Base-by-base conservation (phyloP, 92 coral and sea anemone species). In the Paragorgia papillata region DNA sequence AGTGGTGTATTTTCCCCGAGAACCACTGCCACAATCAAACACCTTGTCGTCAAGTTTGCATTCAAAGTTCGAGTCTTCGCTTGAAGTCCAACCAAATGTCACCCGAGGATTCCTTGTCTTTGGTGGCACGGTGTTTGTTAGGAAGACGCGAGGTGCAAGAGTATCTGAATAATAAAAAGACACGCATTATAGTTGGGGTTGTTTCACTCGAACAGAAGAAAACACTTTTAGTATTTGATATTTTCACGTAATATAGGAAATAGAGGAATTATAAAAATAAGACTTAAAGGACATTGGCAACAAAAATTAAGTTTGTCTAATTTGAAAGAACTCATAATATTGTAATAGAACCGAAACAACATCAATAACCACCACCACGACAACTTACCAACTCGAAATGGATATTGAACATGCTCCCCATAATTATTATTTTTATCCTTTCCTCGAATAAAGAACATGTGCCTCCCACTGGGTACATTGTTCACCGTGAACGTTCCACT, bases 21-120 rank as follows among this genome's bases (percentile, higher is more conserved):
- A 28, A 18, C 78, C 78, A 7, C 62, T 49, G 17, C 78, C 78
- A 51, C 78, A 71, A 55, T 71, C 76, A 29, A 50, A 37, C 7
- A 15, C 34, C 5, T 21, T 29, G 20, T 28, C 76, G 20, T 69
- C 37, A 26, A 69, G 43, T 33, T 26, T 51, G 22, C 76, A 69
- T 50, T 69, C 61, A 32, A 25, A 69, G 7, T 50, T 31, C 1
- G 76, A 54, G n/a, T 24, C 24, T 51, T 69, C 76, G 33, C 32
- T 29, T 17, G 76, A 21, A 20, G 20, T 55, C 76, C 76, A 69
- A 30, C 61, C 34, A 2, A 69, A 13, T 7, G 60, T 49, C 9
- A 44, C 37, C 24, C 19, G 48, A 20, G 76, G 76, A 26, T 50
- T 51, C 35, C 44, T 69, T 9, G 76, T 69, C 26, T 50, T 50